Base-by-base conservation (phyloP, 2,888 invertebrate genomes). In the Ormyrus rosae region DNA sequence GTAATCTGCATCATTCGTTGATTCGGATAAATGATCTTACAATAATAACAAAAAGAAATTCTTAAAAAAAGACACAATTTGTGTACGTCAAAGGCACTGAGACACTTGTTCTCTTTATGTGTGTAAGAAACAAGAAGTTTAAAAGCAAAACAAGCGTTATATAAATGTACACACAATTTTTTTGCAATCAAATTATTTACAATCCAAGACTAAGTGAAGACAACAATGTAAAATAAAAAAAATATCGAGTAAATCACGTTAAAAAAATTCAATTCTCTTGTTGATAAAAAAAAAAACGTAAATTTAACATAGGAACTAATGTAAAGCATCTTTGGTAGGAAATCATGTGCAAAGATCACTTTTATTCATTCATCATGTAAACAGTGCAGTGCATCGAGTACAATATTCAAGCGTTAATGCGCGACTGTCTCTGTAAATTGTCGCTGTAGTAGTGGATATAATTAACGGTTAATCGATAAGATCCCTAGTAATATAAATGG, bases 391-490 rank as follows among this genome's bases (percentile, higher is more conserved):
- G 83, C 71, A 79, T 83, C 78, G 80, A 84, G 81, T 85, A 84
- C 78, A 84, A 86, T 84, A 85, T 84, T 83, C 78, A 82, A 81
- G 71, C 73, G 83, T 85, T 83, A 34, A 82, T 79, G 80, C 80
- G 83, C 82, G 81, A 82, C 79, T 82, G 78, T 83, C 80, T 82
- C 81, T 86, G 82, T 84, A 82, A 84, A 82, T 81, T 84, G 81
- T 84, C 84, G 83, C 83, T 83, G 82, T 82, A 75, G 82, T 80
- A 82, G 80, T 82, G 71, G 50, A 82, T 85, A 84, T 86, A 85
- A 85, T 86, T 88, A 88, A 85, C 85, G 84, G 85, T 87, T 88
- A 87, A 85, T 84, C 81, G 82, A 83, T 87, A 88, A 89, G 86
- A 83, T 84, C 85, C 86, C 85, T 84, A 86, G 87, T 87, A 87